Percentiles rank a stretch among this genome's conserved stretches.
phyloP scores from a whole-genome alignment of 2,797 vertebrate genomes.

The Alfaro cultratus region DNA sequence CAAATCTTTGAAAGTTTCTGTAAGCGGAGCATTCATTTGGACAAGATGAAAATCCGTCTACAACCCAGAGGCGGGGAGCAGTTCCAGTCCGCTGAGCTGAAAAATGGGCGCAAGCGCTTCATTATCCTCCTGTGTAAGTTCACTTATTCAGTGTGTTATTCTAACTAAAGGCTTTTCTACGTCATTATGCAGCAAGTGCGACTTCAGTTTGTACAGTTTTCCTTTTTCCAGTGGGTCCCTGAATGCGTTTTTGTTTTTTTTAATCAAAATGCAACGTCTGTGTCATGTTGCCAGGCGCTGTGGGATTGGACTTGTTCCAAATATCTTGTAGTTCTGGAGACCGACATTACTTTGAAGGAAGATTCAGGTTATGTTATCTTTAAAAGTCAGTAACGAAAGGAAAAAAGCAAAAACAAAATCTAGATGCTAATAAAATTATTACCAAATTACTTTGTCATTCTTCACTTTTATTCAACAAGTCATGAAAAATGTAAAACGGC shows the following conservation, averaged over 20 bases:
- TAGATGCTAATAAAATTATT: background rate
- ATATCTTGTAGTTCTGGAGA: background rate
- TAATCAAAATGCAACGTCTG: background rate
- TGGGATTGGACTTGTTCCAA: background rate
- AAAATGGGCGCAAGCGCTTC: constrained; percentile 81
- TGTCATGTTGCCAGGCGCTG: background rate
- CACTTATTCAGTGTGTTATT: background rate
- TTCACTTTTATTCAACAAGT: background rate
- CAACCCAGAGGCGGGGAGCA: constrained; percentile 40
- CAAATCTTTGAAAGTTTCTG: constrained; percentile 11
- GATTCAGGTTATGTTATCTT: background rate
- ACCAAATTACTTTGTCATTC: background rate
- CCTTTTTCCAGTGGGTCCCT: background rate
- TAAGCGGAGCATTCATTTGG: constrained; percentile 9
- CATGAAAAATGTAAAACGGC: background rate
- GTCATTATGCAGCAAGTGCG: background rate
- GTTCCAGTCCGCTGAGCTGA: constrained; percentile 47
- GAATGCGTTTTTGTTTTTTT: background rate
- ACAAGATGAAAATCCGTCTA: constrained; percentile 11
- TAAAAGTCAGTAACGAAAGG: background rate
- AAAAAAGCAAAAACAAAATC: background rate
- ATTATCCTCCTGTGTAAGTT: constrained; percentile 84
- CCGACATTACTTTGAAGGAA: background rate
- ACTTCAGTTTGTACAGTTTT: background rate
- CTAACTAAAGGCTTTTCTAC: background rate